Evolutionary conservation across 2,888 invertebrate genomes (phyloP), one percentile per base, ranked within the genome.

Genomic region (Gandaritis pyraliata): DNA sequence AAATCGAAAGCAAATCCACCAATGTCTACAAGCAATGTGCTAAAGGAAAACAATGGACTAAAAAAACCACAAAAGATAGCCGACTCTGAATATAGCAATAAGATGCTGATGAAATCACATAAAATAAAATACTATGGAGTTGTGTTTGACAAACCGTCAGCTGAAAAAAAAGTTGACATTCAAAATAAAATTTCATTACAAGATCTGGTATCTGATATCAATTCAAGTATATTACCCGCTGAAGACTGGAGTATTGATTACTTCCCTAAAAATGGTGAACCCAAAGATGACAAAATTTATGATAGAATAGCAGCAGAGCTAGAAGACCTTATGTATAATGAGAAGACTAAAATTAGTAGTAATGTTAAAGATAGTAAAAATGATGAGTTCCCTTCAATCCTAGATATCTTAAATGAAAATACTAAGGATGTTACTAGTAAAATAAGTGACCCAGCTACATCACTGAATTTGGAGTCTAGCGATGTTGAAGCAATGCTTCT

Each of bases 301-400:
- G 92, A 93, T 66, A 79, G 90, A 56, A 92, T 93, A 75, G 93
- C 92, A 48, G 92, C 92, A 8, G 92, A 93, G 73, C 73, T 93
- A 41, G 92, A 93, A 77, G 90, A 90, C 69, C 79, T 93, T 56
- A 92, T 93, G 92, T 86, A 83, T 61, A 90, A 82, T 80, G 87
- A 89, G 55, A 88, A 87, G 71, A 77, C 84, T 50, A 71, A 73
- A 51, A 64, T 61, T 23, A 82, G 78, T 46, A 57, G 70, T 53
- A 82, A 81, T n/a, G 79, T 68, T 30, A 88, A 86, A 50, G 88
- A 90, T 68, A 83, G 84, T 30, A 81, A 81, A 72, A 76, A 76
- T 49, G 91, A 92, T 76, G 92, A 92, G 45, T 92, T 90, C 69
- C 92, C 92, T 50, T 92, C 92, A n/a, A 92, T 92, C 63, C 86